Percentiles rank a stretch among this genome's conserved stretches.
Evolutionary conservation across 1,140 invertebrate genomes (phyloP).

Genomic region (Drosophila ogumai): DNA sequence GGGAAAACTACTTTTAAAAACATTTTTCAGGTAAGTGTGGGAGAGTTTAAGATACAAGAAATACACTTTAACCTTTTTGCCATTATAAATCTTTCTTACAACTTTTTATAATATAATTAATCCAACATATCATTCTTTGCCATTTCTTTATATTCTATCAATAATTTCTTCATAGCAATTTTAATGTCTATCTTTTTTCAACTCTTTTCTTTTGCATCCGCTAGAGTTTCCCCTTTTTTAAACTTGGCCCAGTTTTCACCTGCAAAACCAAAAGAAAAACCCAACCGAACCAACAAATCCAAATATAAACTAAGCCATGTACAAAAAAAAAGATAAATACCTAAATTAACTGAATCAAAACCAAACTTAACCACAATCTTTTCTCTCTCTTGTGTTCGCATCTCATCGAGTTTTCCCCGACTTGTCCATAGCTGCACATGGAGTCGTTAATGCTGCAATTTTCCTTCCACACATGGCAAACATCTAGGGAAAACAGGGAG

Average conservation of each 20-base stretch:
- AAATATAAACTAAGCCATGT: slow-evolving; percentile 35
- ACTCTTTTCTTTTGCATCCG: slow-evolving; percentile 10
- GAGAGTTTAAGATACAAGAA: neutral
- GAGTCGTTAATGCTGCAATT: slow-evolving; percentile 63
- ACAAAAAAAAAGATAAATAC: slow-evolving; percentile 15
- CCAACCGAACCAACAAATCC: slow-evolving; percentile 18
- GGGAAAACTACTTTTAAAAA: neutral
- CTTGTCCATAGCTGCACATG: slow-evolving; percentile 55
- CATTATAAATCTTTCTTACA: neutral
- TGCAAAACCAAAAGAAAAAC: slow-evolving; percentile 24
- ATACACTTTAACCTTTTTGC: neutral
- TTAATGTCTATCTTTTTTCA: neutral
- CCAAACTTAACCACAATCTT: slow-evolving; percentile 55
- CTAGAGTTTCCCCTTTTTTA: slow-evolving; percentile 29
- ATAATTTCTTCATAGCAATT: slow-evolving; percentile 6
- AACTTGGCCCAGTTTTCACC: slow-evolving; percentile 51
- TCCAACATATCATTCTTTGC: too few relatives aligned
- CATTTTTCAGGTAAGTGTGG: neutral
- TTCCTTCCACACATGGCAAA: slow-evolving; percentile 49
- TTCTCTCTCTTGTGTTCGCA: slow-evolving; percentile 15
- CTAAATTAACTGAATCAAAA: slow-evolving; percentile 50
- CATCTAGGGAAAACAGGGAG: slow-evolving; percentile 12
- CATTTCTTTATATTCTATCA: neutral
- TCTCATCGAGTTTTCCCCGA: slow-evolving; percentile 30
- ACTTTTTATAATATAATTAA: too few relatives aligned